Conservation (phyloP, 2,888 invertebrate genomes). For the Phengaris arion region DNA sequence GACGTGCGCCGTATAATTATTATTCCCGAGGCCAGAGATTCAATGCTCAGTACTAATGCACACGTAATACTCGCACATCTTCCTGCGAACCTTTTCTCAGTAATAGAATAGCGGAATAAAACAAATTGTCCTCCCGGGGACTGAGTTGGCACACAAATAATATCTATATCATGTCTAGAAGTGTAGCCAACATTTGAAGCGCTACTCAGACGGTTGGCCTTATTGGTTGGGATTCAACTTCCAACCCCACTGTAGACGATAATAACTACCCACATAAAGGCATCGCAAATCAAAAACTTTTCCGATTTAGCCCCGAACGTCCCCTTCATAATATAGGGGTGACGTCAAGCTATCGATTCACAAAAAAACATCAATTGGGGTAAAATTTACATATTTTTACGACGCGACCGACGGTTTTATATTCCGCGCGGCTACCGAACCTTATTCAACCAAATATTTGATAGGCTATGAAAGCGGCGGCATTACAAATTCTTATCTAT, state of each 20-base stretch:
- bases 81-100: background rate
- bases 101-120: background rate
- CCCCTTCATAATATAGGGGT: background rate
- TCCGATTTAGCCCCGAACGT: conserved; percentile 3
- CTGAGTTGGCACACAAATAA: background rate
- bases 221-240: background rate
- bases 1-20: conserved; percentile 12
- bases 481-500: too few relatives aligned
- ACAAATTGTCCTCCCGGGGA: background rate
- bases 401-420: conserved; percentile 3
- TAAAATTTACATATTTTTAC: conserved; percentile 23
- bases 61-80: background rate
- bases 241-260: background rate
- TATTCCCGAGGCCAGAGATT: conserved; percentile 10
- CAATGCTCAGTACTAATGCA: background rate
- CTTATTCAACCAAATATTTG: background rate
- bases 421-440: background rate
- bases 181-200: background rate
- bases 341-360: conserved; percentile 21
- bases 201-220: background rate
- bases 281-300: conserved; percentile 26
- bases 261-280: conserved; percentile 16
- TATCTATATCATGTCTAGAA: background rate
- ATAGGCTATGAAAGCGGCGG: background rate
- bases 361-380: conserved; percentile 13